These are phyloP conservation scores for Philonicus albiceps DNA, from an alignment of 2,888 invertebrate genomes.

Conservation along the genomic window DNA sequence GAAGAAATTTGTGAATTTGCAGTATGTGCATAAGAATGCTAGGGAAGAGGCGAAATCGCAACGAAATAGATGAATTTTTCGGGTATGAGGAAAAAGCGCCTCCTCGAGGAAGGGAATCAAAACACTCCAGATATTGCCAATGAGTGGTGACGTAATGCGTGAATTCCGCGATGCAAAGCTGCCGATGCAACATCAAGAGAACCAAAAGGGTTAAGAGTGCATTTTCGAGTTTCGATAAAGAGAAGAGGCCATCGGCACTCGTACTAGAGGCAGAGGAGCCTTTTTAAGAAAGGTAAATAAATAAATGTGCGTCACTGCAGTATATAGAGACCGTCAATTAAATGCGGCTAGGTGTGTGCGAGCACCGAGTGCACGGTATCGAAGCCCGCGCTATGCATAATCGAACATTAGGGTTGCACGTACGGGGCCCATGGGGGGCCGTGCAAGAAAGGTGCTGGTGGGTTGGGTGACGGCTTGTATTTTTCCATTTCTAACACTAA, in stretches of 20 bases:
- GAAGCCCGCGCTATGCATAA: not conserved
- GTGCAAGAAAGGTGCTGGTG: not conserved
- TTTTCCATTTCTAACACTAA: conserved; percentile 35
- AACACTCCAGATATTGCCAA: not conserved
- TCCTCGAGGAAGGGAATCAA: not conserved
- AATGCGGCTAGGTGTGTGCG: not conserved
- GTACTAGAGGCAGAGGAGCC: not conserved
- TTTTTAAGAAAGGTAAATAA: not conserved
- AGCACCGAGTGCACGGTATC: not conserved
- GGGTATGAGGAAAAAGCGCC: not conserved
- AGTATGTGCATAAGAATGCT: not conserved
- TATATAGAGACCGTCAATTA: not conserved
- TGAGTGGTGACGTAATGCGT: conserved; percentile 1
- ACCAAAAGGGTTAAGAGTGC: conserved; percentile 5
- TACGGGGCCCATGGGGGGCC: not conserved
- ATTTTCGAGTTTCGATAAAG: not conserved
- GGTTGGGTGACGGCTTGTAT: conserved; percentile 31
- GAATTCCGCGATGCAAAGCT: not conserved
- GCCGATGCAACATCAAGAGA: conserved; percentile 11
- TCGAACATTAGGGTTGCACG: conserved; percentile 26
- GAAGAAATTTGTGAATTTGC: not conserved
- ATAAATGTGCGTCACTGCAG: conserved; percentile 20
- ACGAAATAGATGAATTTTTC: not conserved
- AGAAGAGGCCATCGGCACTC: not conserved
- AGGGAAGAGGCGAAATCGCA: not conserved